Conservation (phyloP, 2,113 vertebrate species). For the Hiodon alosoides region DNA sequence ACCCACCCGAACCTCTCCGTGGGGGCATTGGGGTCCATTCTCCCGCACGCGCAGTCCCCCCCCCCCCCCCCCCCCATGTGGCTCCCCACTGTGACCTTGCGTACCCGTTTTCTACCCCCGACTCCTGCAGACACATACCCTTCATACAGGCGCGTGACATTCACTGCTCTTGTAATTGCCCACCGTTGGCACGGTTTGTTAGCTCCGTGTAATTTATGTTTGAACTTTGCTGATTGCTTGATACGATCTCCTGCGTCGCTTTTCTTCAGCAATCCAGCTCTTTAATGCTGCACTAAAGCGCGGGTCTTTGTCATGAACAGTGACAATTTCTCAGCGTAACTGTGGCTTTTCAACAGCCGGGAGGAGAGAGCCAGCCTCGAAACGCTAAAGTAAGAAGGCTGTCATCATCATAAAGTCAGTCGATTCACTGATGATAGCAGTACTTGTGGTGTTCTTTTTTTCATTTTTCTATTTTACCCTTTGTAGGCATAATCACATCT, state of each 20-base stretch:
- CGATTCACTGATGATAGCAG: background rate
- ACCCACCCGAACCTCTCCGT: no score
- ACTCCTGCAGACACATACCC: background rate
- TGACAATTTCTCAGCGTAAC: background rate
- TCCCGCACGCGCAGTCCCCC: no score
- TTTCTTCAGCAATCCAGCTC: background rate
- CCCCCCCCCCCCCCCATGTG: background rate
- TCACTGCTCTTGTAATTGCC: constrained; percentile 17
- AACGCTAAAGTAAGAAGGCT: background rate
- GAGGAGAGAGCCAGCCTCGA: background rate
- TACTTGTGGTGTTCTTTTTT: background rate
- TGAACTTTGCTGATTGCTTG: constrained; percentile 18
- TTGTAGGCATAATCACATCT: background rate
- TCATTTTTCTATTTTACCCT: background rate
- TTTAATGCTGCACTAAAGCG: background rate
- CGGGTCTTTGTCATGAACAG: background rate
- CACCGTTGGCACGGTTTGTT: constrained; percentile 20
- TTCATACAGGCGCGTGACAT: constrained; percentile 10
- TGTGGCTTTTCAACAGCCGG: background rate
- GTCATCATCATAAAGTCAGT: background rate
- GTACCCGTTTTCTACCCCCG: background rate
- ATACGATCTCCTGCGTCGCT: background rate
- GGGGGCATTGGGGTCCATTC: no score
- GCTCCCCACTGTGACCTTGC: background rate
- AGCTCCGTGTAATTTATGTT: constrained; percentile 18